Evolutionary conservation across 2,888 invertebrate genomes (phyloP), one percentile per base, ranked within the genome.

Genomic region (Caenorhabditis drosophilae): DNA sequence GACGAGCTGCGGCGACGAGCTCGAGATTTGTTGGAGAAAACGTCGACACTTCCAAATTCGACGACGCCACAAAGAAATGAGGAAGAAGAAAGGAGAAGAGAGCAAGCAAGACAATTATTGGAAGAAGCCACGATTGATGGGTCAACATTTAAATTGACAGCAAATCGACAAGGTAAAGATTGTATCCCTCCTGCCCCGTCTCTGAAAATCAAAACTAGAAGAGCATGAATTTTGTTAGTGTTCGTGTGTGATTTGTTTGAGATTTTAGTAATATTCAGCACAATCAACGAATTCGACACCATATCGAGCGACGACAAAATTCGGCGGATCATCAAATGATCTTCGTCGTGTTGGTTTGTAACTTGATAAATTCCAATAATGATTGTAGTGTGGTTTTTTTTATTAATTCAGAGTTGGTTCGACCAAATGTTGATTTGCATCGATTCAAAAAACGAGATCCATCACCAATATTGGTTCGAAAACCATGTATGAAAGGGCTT

Each of bases 371-470:
- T 20, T 7, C 18, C n/a, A 49, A 18, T 44, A 18, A 23, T 48
- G 22, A 25, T 22, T 42, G 50, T 18, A 36, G 45, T 42, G 36
- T 35, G 25, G 7, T 18, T 38, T 18, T 15, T 25, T n/a, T 6
- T 46, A 7, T 22, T 45, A 15, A 22, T 45, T 16, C 31, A 78
- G 78, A 72, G 48, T 59, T 76, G 40, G 70, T 77, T 16, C 61
- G 55, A 7, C 61, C 73, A 11, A 54, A 62, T 35, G 64, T 74
- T 41, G 71, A 64, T 42, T 55, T 79, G 31, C 73, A 67, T 56
- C 51, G 58, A 23, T 79, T 79, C 71, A 62, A 60, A 31, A 77
- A 75, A 54, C 56, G 70, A 15, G 73, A 79, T 55, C 79, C 80
- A 26, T 77, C 77, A 7, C 80, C 80, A 3, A 72, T 69, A 9